Conservation (phyloP, 2,888 invertebrate genomes). For the Tetheella fluctuosa region DNA sequence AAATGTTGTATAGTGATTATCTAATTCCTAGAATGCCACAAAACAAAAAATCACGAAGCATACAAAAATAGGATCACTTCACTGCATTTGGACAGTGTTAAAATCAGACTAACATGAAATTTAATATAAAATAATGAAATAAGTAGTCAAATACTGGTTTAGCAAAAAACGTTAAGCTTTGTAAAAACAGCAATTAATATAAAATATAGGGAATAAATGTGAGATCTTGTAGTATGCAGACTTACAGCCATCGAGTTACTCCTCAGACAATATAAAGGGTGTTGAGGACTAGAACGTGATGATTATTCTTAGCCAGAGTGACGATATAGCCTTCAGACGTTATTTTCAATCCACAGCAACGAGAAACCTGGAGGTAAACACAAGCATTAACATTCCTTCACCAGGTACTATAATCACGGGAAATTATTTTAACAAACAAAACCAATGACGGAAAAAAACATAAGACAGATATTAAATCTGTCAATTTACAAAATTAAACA, state of each 20-base stretch:
- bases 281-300: slow-evolving; percentile 98
- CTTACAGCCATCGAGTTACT: slow-evolving; percentile 81
- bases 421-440: too few species aligned
- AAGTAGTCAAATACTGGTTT: slow-evolving; percentile 83
- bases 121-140: slow-evolving; percentile 79
- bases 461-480: too few species aligned
- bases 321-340: slow-evolving; percentile 98
- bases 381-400: slow-evolving; percentile 15
- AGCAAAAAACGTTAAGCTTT: slow-evolving; percentile 82
- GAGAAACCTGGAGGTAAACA: slow-evolving; percentile 90
- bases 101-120: slow-evolving; percentile 80
- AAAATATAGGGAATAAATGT: slow-evolving; percentile 84
- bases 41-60: slow-evolving; percentile 64
- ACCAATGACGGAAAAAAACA: too few species aligned
- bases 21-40: slow-evolving; percentile 63
- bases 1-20: slow-evolving; percentile 49
- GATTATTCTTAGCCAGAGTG: slow-evolving; percentile 99
- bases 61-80: slow-evolving; percentile 61
- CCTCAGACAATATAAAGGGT: slow-evolving; percentile 96
- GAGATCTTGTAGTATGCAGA: slow-evolving; percentile 84
- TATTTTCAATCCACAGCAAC: slow-evolving; percentile 98
- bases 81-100: slow-evolving; percentile 71
- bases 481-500: too few species aligned
- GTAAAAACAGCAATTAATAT: slow-evolving; percentile 83
- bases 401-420: background rate